Base-by-base conservation (phyloP, 2,888 invertebrate species). In the Carabus problematicus region DNA sequence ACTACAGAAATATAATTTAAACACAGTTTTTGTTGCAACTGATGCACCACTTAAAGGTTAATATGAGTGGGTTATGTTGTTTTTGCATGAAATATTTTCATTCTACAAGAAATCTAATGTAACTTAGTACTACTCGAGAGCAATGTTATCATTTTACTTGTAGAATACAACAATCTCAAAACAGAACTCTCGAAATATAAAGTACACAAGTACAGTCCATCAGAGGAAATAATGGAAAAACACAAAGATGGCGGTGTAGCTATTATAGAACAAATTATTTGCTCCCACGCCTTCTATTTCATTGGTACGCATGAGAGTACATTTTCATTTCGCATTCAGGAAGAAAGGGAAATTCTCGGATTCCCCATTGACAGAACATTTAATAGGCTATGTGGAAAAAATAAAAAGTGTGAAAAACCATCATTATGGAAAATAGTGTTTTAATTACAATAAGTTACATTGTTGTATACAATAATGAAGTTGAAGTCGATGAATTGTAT, bases 271-370 rank as follows among this genome's bases (percentile, higher is more conserved):
- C 98, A 99, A 84, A 93, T 97, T 76, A 93, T 99, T 74, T 95
- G 96, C 82, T 91, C 97, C 0, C 90, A 91, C 81, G 92, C 95
- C 0, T 87, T 89, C 73, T 89, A 88, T 79, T 98, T 98, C 78
- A 87, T 97, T 45, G 98, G 98, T 8, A 96, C 95, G 0, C 88
- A 91, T 79, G 95, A 96, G 75, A 98, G 98, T 70, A 99, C 98
- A 0, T 98, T 98, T 81, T 91, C 97, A 0, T 97, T 93, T 80
- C 87, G 98, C 68, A 98, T 99, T 73, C 96, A 98, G 82, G 98
- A 99, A 80, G 98, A 99, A 79, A 85, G 98, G 29, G 98, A 98
- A 83, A 96, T 99, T 71, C 80, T 98, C 52, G 97, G 97, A 0
- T 96, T 96, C 80, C 85, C 88, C 6, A 84, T 88, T 49, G 83